phyloP scores from a whole-genome alignment of 2,888 invertebrate species.

The Crematogaster levior region DNA sequence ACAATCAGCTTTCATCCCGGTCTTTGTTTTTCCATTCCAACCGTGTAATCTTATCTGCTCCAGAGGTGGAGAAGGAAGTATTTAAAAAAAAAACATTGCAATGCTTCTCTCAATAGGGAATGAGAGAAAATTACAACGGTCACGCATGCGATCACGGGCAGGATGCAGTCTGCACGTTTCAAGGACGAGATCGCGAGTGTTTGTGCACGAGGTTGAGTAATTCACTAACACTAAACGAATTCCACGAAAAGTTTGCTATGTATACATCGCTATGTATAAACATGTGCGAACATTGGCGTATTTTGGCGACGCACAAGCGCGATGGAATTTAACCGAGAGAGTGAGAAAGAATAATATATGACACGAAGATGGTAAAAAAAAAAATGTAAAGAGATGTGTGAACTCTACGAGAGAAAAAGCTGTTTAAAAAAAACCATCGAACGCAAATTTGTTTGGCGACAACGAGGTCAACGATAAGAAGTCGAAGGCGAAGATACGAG shows the following conservation, averaged over 20 bases:
- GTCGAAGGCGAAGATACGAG: background rate
- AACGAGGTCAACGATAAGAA: background rate
- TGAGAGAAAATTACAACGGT: slow-evolving; percentile 11
- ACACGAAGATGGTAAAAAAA: no score
- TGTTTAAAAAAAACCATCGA: no score
- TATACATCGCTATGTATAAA: no score
- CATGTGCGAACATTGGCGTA: no score
- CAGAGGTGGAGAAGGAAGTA: background rate
- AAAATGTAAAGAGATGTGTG: no score
- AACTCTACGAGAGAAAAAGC: no score
- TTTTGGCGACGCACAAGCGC: no score
- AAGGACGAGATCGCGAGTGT: background rate
- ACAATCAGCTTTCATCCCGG: no score
- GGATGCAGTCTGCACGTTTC: background rate
- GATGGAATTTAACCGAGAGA: no score
- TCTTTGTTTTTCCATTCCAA: background rate
- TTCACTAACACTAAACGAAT: background rate
- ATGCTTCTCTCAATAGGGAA: background rate
- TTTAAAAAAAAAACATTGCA: background rate
- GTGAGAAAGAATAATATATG: background rate
- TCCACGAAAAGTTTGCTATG: background rate
- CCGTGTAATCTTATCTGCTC: background rate
- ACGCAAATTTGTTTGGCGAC: no score
- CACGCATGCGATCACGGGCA: background rate
- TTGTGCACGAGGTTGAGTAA: background rate